These are phyloP conservation scores for Ancistrus triradiatus DNA, from an alignment of 2,113 vertebrate species.

Conservation along the genomic window DNA sequence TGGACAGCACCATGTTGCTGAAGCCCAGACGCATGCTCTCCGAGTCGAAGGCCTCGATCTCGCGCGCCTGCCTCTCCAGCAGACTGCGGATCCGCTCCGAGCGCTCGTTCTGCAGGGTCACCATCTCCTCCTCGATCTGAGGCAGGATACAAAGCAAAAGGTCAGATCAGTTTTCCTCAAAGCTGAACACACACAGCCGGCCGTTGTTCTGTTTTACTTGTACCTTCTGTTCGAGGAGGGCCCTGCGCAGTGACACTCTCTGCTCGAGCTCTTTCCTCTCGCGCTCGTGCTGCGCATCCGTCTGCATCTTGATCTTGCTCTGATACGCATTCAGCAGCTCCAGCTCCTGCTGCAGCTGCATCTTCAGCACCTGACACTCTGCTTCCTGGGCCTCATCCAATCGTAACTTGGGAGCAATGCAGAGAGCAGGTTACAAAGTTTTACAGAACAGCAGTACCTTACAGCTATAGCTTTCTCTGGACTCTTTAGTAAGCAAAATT, in stretches of 20 bases:
- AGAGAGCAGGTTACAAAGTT: not conserved
- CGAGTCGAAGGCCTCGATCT: slow-evolving; percentile 93
- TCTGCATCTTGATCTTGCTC: slow-evolving; percentile 76
- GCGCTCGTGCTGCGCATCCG: slow-evolving; percentile 69
- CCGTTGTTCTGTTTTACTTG: not conserved
- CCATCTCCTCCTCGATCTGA: slow-evolving; percentile 97
- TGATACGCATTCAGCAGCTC: slow-evolving; percentile 73
- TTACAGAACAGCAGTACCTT: too few relatives aligned
- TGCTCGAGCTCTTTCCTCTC: slow-evolving; percentile 70
- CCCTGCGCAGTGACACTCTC: slow-evolving; percentile 69
- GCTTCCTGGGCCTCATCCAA: slow-evolving; percentile 71
- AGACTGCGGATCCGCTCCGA: slow-evolving; percentile 92
- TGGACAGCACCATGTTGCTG: slow-evolving; percentile 87
- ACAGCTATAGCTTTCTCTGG: too few relatives aligned
- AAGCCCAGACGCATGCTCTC: slow-evolving; percentile 97
- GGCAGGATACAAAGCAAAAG: not conserved
- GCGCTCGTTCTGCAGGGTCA: slow-evolving; percentile 90
- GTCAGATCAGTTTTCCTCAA: not conserved
- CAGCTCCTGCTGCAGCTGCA: slow-evolving; percentile 73
- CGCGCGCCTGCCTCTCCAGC: slow-evolving; percentile 77
- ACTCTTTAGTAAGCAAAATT: too few relatives aligned
- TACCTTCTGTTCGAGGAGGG: slow-evolving; percentile 70
- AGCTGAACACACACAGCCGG: not conserved
- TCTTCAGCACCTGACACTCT: slow-evolving; percentile 69
- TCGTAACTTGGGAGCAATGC: slow-evolving; percentile 53